Conservation (phyloP, 2,113 vertebrate genomes). For the Echinops telfairi region DNA sequence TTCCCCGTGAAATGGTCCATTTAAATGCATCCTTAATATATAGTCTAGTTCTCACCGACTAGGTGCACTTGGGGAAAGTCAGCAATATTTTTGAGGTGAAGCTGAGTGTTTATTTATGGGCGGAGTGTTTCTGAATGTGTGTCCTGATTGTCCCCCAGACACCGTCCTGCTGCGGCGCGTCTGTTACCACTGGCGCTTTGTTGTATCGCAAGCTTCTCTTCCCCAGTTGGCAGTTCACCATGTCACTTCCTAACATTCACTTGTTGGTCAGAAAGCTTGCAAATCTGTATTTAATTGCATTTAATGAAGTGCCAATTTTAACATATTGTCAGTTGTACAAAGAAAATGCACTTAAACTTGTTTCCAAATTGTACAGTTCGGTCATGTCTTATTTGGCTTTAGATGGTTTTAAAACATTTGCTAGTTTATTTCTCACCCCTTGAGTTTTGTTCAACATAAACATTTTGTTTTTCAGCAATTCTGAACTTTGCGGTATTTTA, state of each 20-base stretch:
- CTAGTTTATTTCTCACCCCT: constrained; percentile 42
- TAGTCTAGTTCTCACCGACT: constrained; percentile 73
- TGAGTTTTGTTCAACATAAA: constrained; percentile 51
- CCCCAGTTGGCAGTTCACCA: constrained; percentile 85
- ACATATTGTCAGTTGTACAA: constrained; percentile 81
- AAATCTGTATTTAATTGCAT: constrained; percentile 80
- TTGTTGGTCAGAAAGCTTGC: constrained; percentile 74
- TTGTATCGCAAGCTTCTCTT: constrained; percentile 84
- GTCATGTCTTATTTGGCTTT: constrained; percentile 54
- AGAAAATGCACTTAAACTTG: constrained; percentile 85
- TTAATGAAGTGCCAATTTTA: constrained; percentile 83
- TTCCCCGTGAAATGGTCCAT: constrained; percentile 78
- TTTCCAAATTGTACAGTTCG: constrained; percentile 72
- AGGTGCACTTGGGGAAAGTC: constrained; percentile 73
- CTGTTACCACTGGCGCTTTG: constrained; percentile 85
- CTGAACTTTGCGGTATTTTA: constrained; percentile 59
- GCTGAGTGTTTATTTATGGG: constrained; percentile 83
- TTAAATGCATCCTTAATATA: constrained; percentile 82
- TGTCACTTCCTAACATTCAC: constrained; percentile 70
- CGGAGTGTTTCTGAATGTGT: constrained; percentile 75
- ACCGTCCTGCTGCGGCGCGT: constrained; percentile 76
- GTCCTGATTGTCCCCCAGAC: constrained; percentile 76
- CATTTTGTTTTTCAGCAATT: constrained; percentile 52
- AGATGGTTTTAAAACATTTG: constrained; percentile 54
- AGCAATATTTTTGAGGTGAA: constrained; percentile 82